Base-by-base conservation (phyloP, 2,888 invertebrate species). In the Seladonia tumulorum region DNA sequence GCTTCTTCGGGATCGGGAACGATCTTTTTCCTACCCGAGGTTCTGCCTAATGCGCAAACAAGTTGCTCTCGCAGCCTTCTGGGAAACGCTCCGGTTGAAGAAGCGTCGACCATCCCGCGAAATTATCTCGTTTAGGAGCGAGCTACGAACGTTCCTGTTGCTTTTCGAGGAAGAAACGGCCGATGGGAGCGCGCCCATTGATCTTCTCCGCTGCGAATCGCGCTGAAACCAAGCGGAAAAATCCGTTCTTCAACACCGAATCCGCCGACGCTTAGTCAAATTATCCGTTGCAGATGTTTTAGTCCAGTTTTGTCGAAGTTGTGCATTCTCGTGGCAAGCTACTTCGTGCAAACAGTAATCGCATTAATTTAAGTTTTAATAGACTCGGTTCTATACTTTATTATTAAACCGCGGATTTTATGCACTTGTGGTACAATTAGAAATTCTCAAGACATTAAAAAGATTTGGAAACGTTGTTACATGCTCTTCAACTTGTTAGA, bases 1-100 rank as follows among this genome's bases (percentile, higher is more conserved):
- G n/a, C 75, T 81, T 76, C 35, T 29, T 42, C 39, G 49, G 22
- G 63, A 25, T 45, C 39, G 14, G 25, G 29, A 72, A 83, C 76
- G 35, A 53, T 68, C 47, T 73, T 75, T 68, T 71, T 63, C 39
- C 45, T 79, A 45, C 25, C 12, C 25, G 35, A 42, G 53, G 47
- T 10, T 35, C 63, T 66, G 47, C 68, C 63, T 72, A 60, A 74
- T 53, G 82, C 49, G 60, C 53, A 45, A 83, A 81, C 70, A 82
- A 81, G 70, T 75, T 60, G 75, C 29, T 29, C 16, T 60, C n/a
- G 22, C 57, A 29, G 71, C 29, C 42, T 81, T 83, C 83, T 63
- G 18, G 63, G 76, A 83, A 83, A 35, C 35, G 63, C 63, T 63
- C 7, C 25, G 42, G 39, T n/a, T 53, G 47, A 25, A 35, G 10